A percentile compares a stretch with the other conserved stretches of the same genome.
These are phyloP conservation scores for Takifugu bimaculatus DNA, from an alignment of 2,113 vertebrate genomes.

Conservation along the genomic window DNA sequence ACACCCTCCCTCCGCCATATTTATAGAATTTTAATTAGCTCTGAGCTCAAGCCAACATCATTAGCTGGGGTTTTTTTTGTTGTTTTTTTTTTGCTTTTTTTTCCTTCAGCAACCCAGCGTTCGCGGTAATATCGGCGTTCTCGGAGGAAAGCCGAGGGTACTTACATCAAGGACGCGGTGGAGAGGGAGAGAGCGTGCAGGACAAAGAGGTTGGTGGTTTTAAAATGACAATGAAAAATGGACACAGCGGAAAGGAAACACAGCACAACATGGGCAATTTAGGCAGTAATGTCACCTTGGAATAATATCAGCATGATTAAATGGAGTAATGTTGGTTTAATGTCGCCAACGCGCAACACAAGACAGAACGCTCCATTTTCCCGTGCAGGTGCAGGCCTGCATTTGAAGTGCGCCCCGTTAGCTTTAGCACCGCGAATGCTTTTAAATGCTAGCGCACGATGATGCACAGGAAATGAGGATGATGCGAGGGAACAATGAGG, in stretches of 20 bases:
- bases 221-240: slow-evolving; percentile 73
- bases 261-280: slow-evolving; percentile 53
- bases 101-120: slow-evolving; percentile 39
- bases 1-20: slow-evolving; percentile 70
- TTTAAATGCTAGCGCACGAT: no score
- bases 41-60: slow-evolving; percentile 73
- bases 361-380: no score
- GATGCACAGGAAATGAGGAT: no score
- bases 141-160: slow-evolving; percentile 48
- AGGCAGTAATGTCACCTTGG: slow-evolving; percentile 73
- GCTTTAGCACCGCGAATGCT: no score
- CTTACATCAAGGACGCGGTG: slow-evolving; percentile 63
- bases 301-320: slow-evolving; percentile 66
- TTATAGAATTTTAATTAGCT: slow-evolving; percentile 89
- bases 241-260: slow-evolving; percentile 39
- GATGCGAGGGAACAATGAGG: no score
- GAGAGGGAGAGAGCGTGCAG: slow-evolving; percentile 28
- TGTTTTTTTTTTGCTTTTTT: slow-evolving; percentile 15
- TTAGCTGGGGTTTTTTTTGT: slow-evolving; percentile 67
- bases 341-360: no score
- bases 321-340: slow-evolving; percentile 21
- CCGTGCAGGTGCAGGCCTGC: no score
- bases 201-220: slow-evolving; percentile 65
- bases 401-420: no score
- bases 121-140: slow-evolving; percentile 54